Evolutionary conservation across 2,113 vertebrate species (phyloP).

Genomic region (Cololabis saira): DNA sequence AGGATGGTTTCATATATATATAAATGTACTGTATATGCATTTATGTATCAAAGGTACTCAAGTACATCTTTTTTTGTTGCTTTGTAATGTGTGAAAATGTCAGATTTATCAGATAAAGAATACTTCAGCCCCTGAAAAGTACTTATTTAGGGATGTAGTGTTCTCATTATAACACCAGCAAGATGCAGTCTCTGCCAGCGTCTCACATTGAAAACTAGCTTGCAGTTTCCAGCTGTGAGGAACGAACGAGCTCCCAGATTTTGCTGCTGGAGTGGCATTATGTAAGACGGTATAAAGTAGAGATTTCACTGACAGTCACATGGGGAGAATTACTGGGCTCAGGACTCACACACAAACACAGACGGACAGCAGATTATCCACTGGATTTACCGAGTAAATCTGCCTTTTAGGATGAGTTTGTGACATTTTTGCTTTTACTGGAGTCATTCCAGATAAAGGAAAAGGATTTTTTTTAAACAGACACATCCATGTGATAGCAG

Average conservation of each 20-base stretch:
- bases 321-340: constrained; percentile 41
- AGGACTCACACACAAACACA: constrained; percentile 42
- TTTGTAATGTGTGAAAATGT: not conserved
- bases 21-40: too few relatives aligned
- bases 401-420: constrained; percentile 41
- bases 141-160: not conserved
- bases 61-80: too few relatives aligned
- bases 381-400: constrained; percentile 57
- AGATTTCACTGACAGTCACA: constrained; percentile 64
- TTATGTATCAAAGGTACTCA: too few relatives aligned
- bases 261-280: constrained; percentile 52
- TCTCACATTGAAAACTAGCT: constrained; percentile 18
- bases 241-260: constrained; percentile 63
- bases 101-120: not conserved
- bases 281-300: constrained; percentile 51
- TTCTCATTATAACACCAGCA: not conserved
- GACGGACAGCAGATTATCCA: constrained; percentile 61
- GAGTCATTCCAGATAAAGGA: not conserved
- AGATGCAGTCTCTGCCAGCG: not conserved
- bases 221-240: constrained; percentile 44
- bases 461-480: not conserved
- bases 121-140: too few relatives aligned
- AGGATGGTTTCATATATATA: too few relatives aligned
- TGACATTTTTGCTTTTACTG: constrained; percentile 34
- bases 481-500: not conserved